Percentiles rank a stretch among this genome's conserved stretches.
These are phyloP conservation scores for Mylabris sibirica DNA, from an alignment of 2,888 invertebrate genomes.

Conservation along the genomic window DNA sequence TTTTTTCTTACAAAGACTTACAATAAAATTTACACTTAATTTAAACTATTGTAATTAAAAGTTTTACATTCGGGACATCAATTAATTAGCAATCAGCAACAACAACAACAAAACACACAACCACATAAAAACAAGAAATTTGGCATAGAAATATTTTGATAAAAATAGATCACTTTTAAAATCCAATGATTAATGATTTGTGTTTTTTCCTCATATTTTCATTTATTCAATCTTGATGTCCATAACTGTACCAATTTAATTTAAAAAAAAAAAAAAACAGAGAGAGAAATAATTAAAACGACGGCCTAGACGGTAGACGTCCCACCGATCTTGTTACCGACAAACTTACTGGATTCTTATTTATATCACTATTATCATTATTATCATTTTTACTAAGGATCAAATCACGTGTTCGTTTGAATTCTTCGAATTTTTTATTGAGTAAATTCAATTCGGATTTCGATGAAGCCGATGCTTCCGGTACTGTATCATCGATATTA, in stretches of 20 bases:
- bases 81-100: background rate
- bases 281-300: no score
- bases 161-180: slow-evolving; percentile 2
- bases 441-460: slow-evolving; percentile 62
- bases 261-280: no score
- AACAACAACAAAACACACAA: background rate
- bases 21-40: slow-evolving; percentile 42
- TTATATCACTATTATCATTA: slow-evolving; percentile 38
- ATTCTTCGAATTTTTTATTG: slow-evolving; percentile 67
- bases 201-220: background rate
- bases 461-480: slow-evolving; percentile 61
- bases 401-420: slow-evolving; percentile 63
- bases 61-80: slow-evolving; percentile 19
- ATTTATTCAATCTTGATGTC: slow-evolving; percentile 1
- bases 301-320: slow-evolving; percentile 54
- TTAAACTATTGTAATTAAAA: slow-evolving; percentile 22
- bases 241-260: background rate
- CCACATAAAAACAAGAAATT: background rate
- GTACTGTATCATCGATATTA: slow-evolving; percentile 61
- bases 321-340: slow-evolving; percentile 47
- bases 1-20: slow-evolving; percentile 47
- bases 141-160: slow-evolving; percentile 6
- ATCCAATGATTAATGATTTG: background rate
- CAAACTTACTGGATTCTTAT: slow-evolving; percentile 42
- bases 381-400: slow-evolving; percentile 42